Conservation (phyloP, 2,113 vertebrate species). For the Boulengeromyrus knoepffleri region DNA sequence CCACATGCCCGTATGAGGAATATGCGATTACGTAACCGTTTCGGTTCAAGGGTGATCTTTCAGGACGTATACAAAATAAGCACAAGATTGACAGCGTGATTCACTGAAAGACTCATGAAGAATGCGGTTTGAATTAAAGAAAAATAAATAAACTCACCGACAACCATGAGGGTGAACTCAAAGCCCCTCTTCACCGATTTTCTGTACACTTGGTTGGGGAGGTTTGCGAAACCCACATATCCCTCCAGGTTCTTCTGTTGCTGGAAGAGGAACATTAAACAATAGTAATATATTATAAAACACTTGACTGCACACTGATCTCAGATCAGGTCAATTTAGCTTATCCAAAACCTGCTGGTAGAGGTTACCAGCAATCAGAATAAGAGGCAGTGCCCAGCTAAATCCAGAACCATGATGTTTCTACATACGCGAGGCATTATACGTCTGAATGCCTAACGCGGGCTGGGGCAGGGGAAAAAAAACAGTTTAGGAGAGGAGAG, state of each 20-base stretch:
- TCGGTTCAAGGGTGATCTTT: neutral
- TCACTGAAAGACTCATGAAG: neutral
- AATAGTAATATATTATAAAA: neutral
- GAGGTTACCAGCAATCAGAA: neutral
- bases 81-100: neutral
- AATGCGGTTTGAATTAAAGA: neutral
- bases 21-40: neutral
- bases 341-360: neutral
- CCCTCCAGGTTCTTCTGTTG: constrained; percentile 95
- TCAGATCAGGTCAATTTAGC: neutral
- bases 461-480: neutral
- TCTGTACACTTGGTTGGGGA: constrained; percentile 92
- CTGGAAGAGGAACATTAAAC: constrained; percentile 53
- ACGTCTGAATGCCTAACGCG: neutral
- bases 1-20: neutral
- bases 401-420: neutral
- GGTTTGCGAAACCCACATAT: constrained; percentile 92
- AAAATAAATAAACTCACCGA: constrained; percentile 64
- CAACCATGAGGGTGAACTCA: constrained; percentile 95
- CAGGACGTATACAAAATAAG: neutral
- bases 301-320: neutral
- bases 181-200: constrained; percentile 96
- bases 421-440: neutral
- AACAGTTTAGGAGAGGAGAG: neutral
- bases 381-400: neutral